Base-by-base conservation (phyloP, 2,888 invertebrate species). In the Spodoptera exigua region DNA sequence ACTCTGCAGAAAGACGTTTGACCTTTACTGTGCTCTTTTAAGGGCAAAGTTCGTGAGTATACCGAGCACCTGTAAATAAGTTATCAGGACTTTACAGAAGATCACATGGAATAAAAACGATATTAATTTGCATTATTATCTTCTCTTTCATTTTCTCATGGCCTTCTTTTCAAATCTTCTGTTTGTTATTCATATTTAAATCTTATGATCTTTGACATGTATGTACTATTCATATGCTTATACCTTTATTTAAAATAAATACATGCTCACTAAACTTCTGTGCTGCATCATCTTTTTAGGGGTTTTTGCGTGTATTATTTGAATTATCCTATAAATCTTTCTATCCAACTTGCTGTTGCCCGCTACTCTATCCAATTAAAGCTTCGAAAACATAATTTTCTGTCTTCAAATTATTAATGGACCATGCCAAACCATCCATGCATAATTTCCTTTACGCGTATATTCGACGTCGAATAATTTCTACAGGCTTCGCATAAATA, bases 21-120 rank as follows among this genome's bases (percentile, higher is more conserved):
- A 78, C 78, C 65, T 78, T 76, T 68, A n/a, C 16, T 46, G 43
- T 52, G 53, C 48, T 67, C 62, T 61, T 67, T 61, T 48, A 74
- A 71, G 61, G 75, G 65, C 44, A 61, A 71, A 74, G 75, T 58
- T 75, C 56, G 16, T 18, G 56, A 45, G 55, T 59, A 40, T 5
- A 14, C 18, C 12, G 27, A 41, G 16, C 14, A 35, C 36, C 21
- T 39, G 61, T 70, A 67, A 64, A 67, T 73, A 68, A 58, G n/a
- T 52, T 59, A 72, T 51, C 36, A 46, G 16, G 5, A 27, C 27
- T 41, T 55, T 46, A 54, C 21, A 44, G 35, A 69, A 21, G 18
- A 16, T 53, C 10, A 44, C 44, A 49, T 46, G 47, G 56, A 14
- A 60, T 39, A 40, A 9, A 9, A 27, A 27, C 9, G 27, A 27